Evolutionary conservation across 2,888 invertebrate genomes (phyloP), one percentile per base, ranked within the genome.

Genomic region (Drosophila parthenogenetica): DNA sequence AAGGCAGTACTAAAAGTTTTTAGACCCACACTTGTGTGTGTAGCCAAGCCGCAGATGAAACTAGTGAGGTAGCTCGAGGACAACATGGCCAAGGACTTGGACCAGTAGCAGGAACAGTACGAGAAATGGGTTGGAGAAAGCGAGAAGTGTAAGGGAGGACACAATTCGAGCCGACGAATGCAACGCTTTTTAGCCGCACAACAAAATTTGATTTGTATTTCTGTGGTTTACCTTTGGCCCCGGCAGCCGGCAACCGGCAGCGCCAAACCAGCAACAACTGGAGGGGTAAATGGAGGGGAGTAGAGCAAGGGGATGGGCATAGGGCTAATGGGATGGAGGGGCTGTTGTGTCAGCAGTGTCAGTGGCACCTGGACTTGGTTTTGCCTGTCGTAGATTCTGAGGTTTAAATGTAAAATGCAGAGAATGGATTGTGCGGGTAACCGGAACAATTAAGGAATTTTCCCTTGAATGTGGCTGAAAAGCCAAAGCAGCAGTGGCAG

Each of bases 361-460:
- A 84, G 88, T 84, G 87, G 84, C 85, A 85, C 85, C 89, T 85
- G 89, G 79, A 79, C 82, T 72, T 61, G 82, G 82, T 80, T 80
- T 81, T 76, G 75, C 73, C 75, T 70, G 80, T 74, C 80, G 77
- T 81, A 77, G 83, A 85, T 83, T 73, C 76, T 87, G 87, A 89
- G 87, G 87, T 89, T 87, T 73, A 81, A 87, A 86, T 87, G 89
- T 82, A 88, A 90, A 90, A 89, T 89, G 90, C 87, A 83, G 76
- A 80, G 89, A 91, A 90, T 90, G 91, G 91, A 91, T 90, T 91
- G 90, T 90, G 90, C 89, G 90, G 90, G 90, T 91, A 90, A 91
- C 91, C 91, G 89, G 90, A 90, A 90, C 90, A 90, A 90, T 90
- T 90, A 90, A 90, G 91, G 90, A 90, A 90, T 89, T 91, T 90